Base-by-base conservation (phyloP, 2,888 invertebrate genomes). In the Hydrotaea diabolus region DNA sequence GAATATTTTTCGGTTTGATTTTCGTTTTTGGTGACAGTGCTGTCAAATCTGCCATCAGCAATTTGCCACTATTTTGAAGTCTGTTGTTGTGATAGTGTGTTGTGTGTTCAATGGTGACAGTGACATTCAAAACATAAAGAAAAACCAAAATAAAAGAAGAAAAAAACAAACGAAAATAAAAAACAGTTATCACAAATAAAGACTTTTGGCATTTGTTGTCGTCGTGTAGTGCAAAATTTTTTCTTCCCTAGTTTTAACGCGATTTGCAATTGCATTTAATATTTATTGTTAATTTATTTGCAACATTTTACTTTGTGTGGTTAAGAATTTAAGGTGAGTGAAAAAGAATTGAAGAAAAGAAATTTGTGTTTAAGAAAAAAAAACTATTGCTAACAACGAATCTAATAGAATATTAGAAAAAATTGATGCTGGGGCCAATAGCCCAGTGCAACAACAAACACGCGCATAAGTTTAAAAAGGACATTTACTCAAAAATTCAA, bases 81-180 rank as follows among this genome's bases (percentile, higher is more conserved):
- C 9, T 39, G 11, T 39, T 39, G 39, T 39, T 49, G 49, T 49
- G 49, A n/a, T 49, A 43, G 11, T 11, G 43, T 43, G 11, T 7
- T 43, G 43, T 43, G 43, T 43, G 43, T 43, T 43, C 15, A 43
- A n/a, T 9, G 43, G 81, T 73, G 77, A 19, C 81, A 77, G 81
- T 81, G 81, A 81, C 77, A 73, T 81, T 81, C 66, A 81, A 77
- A 59, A 72, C 26, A 62, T 49, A 76, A 71, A 71, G 46, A 39
- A 76, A 49, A 43, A 77, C 23, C 66, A 46, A 69, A 43, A 13
- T 31, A 31, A 2, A 31, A n/a, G n/a, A n/a, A n/a, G n/a, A n/a
- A n/a, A n/a, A n/a, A n/a, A n/a, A n/a, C n/a, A n/a, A n/a, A n/a
- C n/a, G n/a, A n/a, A n/a, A n/a, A n/a, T 2, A 31, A 31, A 55